A percentile compares a stretch with the other conserved stretches of the same genome.
Conservation (phyloP, 2,888 invertebrate species). For the Stramonita haemastoma region DNA sequence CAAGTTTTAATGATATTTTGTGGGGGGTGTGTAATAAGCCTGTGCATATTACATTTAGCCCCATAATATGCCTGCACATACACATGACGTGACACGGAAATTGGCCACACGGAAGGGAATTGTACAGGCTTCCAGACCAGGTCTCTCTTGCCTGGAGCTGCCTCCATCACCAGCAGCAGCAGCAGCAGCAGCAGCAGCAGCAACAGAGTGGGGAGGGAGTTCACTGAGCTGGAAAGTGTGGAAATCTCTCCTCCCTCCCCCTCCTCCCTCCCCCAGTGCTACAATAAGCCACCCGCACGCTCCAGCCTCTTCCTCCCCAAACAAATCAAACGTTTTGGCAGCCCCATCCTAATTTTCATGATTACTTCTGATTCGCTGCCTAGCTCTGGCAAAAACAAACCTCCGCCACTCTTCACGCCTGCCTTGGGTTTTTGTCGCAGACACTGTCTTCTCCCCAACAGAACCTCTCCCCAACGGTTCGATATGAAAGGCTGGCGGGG, state of each 20-base stretch:
- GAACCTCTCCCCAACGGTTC: slow-evolving; percentile 14
- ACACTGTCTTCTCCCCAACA: background rate
- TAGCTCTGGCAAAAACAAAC: background rate
- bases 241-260: background rate
- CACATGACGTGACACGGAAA: no score
- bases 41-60: no score
- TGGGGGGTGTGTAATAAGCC: no score
- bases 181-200: no score
- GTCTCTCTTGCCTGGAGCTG: no score
- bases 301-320: background rate
- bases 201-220: no score
- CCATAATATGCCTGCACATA: no score
- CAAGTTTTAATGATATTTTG: no score
- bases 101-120: no score
- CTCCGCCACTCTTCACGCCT: background rate
- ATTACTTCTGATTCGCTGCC: slow-evolving; percentile 29
- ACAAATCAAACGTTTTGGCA: slow-evolving; percentile 23
- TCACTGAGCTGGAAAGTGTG: background rate
- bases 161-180: no score
- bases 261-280: no score
- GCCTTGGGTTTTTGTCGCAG: background rate
- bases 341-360: background rate
- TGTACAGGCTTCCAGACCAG: no score
- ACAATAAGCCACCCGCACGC: slow-evolving; percentile 15
- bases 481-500: slow-evolving; percentile 30